These are phyloP conservation scores for Pseudomyrmex sp. DNA, from an alignment of 1,140 invertebrate genomes.

Conservation along the genomic window DNA sequence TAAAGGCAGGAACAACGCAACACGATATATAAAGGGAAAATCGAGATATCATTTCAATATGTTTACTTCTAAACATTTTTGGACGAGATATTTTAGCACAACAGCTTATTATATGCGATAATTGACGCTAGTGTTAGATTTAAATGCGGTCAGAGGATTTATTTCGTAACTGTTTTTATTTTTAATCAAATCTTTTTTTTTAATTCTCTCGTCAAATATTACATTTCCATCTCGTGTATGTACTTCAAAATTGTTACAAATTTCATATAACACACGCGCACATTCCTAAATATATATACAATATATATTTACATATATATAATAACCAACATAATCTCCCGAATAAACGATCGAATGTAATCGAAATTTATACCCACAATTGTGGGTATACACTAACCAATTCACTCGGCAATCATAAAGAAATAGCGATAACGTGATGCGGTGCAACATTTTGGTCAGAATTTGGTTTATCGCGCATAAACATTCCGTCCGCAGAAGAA, in stretches of 20 bases:
- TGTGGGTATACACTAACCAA: background rate
- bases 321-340: background rate
- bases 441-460: background rate
- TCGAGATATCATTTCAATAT: background rate
- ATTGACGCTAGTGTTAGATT: background rate
- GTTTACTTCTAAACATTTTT: too few species aligned
- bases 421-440: background rate
- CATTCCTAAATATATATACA: too few species aligned
- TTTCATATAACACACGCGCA: too few species aligned
- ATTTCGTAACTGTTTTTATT: background rate
- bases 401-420: background rate
- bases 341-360: background rate
- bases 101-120: background rate
- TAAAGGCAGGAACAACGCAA: constrained; percentile 43
- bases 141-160: background rate
- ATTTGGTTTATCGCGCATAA: background rate
- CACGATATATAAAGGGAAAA: background rate
- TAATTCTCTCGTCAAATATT: background rate
- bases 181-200: background rate
- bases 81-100: background rate
- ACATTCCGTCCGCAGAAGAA: background rate
- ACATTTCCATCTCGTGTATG: background rate
- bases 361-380: background rate
- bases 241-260: background rate
- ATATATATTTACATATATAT: too few species aligned